A percentile compares a stretch with the other conserved stretches of the same genome.
phyloP scores from a whole-genome alignment of 2,113 vertebrate genomes.

The Equus przewalskii region DNA sequence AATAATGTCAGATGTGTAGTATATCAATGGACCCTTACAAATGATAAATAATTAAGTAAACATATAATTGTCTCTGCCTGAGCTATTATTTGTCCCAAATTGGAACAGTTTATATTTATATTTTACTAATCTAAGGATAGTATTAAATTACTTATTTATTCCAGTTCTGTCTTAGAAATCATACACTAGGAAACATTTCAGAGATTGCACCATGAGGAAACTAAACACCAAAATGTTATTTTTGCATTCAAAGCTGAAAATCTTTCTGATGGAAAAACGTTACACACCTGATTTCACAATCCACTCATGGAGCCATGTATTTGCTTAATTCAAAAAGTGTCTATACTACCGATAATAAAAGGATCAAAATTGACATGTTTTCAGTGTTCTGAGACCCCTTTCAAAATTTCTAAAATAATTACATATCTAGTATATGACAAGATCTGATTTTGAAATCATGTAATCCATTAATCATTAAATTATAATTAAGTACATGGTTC shows the following conservation, averaged over 20 bases:
- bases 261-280: not conserved
- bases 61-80: not conserved
- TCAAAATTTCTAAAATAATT: not conserved
- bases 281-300: not conserved
- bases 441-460: not conserved
- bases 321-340: not conserved
- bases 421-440: not conserved
- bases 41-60: conserved; percentile 46
- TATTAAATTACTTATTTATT: conserved; percentile 16
- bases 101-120: not conserved
- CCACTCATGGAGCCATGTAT: not conserved
- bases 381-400: not conserved
- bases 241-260: not conserved
- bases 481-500: not conserved
- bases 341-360: not conserved
- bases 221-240: not conserved
- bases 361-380: not conserved
- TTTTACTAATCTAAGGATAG: not conserved
- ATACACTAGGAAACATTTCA: not conserved
- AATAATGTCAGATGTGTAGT: not conserved
- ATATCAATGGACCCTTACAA: not conserved
- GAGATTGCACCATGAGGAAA: not conserved
- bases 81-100: not conserved
- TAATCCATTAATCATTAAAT: not conserved
- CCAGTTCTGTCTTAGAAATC: not conserved